Evolutionary conservation across 2,888 invertebrate genomes (phyloP), one percentile per base, ranked within the genome.

Genomic region (Serrognathus titanus): DNA sequence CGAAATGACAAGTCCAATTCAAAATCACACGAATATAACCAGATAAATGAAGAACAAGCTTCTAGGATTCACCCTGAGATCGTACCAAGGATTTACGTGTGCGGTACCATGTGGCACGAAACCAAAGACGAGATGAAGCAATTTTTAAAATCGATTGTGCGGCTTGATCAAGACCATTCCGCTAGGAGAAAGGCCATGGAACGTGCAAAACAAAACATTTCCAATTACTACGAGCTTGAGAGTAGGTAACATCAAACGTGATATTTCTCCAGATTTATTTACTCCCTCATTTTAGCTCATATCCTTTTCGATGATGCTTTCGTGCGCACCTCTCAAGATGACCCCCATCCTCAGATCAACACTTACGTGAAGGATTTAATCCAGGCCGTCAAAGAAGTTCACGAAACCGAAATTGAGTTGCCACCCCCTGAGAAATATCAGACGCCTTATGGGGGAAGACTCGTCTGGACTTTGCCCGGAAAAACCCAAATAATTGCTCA

Each of bases 91-190:
- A 86, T 93, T 41, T 90, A 87, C 69, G 85, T 87, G 2, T 96
- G 95, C 70, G 94, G 92, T 3, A 96, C 95, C 1, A 94, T 95
- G 94, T 96, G 96, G 96, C 95, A 95, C 72, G 96, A 96, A 77
- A 91, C 85, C 0, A 85, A 85, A 69, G 90, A 89, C 20, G 96
- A 97, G 78, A 94, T 97, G 93, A 85, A 89, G 68, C 91, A 92
- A 72, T 89, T 96, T 75, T 82, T 97, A 63, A 93, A 93, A 75
- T 95, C 95, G 51, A 87, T 97, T 66, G 79, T 92, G 63, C 83
- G 95, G 61, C 77, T 96, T 76, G 97, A 97, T 75, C 89, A 90
- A 75, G 95, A 96, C 75, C 95, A 97, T 74, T 89, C 90, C 71
- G 92, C 94, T 1, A 83, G 92, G 51, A 82, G 90, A 61, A 88